Evolutionary conservation across 2,797 vertebrate genomes (phyloP).

Genomic region (Allenopithecus nigroviridis): DNA sequence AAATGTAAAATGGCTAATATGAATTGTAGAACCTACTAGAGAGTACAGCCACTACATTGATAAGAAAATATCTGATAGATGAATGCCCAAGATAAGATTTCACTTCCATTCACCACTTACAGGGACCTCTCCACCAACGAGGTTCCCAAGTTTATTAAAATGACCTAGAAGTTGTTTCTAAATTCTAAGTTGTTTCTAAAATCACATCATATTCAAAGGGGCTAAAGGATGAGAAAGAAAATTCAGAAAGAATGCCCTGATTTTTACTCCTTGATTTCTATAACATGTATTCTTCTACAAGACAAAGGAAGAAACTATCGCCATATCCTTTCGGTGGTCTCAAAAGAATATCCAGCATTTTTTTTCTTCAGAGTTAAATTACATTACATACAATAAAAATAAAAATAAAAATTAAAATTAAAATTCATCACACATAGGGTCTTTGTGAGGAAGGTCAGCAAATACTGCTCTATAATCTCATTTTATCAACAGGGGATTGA

Average conservation of each 20-base stretch:
- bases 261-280: not conserved
- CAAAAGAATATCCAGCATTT: not conserved
- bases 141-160: not conserved
- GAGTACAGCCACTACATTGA: not conserved
- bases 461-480: not conserved
- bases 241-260: not conserved
- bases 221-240: not conserved
- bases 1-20: not conserved
- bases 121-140: not conserved
- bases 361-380: not conserved
- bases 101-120: not conserved
- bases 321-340: not conserved
- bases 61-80: not conserved
- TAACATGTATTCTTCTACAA: not conserved
- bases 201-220: not conserved
- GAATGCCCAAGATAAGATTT: not conserved
- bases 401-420: not conserved
- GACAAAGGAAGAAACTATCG: not conserved
- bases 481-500: not conserved
- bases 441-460: not conserved
- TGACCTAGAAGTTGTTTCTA: not conserved
- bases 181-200: constrained; percentile 12
- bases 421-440: not conserved
- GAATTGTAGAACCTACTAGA: not conserved
- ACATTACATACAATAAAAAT: not conserved